These are phyloP conservation scores for Charanyca ferruginea DNA, from an alignment of 2,888 invertebrate species.

Conservation along the genomic window DNA sequence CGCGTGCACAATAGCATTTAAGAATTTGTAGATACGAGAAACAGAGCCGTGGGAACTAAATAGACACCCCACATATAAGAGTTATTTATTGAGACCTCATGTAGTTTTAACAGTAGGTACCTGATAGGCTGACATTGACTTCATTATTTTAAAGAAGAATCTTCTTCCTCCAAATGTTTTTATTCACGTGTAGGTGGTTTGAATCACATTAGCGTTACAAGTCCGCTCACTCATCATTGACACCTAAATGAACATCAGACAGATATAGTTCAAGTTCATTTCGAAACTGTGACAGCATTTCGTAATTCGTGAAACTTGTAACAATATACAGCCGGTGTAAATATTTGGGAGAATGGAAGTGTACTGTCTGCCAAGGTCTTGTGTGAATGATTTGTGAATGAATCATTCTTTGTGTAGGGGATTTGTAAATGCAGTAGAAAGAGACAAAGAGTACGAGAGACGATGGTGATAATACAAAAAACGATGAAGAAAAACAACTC, in stretches of 20 bases:
- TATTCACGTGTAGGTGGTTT: neutral
- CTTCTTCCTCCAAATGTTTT: too few species aligned
- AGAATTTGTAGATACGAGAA: neutral
- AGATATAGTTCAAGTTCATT: conserved; percentile 58
- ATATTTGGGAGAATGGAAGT: conserved; percentile 43
- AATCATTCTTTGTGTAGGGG: conserved; percentile 1
- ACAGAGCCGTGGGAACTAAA: neutral
- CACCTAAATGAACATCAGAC: conserved; percentile 14
- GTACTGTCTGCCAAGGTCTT: conserved; percentile 32
- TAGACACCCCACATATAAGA: neutral
- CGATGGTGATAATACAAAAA: too few species aligned
- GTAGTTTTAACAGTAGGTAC: neutral
- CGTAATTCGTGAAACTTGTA: conserved; percentile 59
- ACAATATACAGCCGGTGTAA: conserved; percentile 50
- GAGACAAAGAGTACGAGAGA: neutral
- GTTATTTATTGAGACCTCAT: neutral
- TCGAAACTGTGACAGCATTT: conserved; percentile 45
- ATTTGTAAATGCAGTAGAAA: conserved; percentile 1
- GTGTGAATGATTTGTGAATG: conserved; percentile 25
- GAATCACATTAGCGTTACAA: conserved; percentile 4
- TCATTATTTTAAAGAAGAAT: too few species aligned
- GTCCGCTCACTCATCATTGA: conserved; percentile 23
- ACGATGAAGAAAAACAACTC: neutral
- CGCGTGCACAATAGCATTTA: conserved; percentile 1
- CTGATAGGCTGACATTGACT: too few species aligned